A percentile compares a stretch with the other conserved stretches of the same genome.
These are phyloP conservation scores for Lepidocyrtinus sp. DNA, from an alignment of 2,888 invertebrate genomes.

Conservation along the genomic window DNA sequence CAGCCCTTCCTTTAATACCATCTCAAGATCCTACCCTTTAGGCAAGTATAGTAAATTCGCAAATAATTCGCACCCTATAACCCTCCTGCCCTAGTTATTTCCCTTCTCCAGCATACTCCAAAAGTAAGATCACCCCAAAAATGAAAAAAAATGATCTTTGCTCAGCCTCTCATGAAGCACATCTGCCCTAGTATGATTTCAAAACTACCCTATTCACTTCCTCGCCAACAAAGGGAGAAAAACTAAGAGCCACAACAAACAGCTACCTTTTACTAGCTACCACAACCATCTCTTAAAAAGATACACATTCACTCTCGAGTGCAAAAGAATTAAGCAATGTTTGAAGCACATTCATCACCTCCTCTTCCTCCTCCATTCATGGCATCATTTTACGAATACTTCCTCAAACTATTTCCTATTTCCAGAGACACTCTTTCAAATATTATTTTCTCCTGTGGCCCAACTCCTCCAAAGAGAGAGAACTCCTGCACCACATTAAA, in stretches of 20 bases:
- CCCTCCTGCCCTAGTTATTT: constrained; percentile 13
- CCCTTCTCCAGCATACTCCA: neutral
- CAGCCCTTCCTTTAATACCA: too few species aligned
- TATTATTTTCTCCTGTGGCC: neutral
- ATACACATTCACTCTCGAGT: neutral
- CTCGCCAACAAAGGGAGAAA: neutral
- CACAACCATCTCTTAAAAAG: neutral
- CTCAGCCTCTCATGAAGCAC: neutral
- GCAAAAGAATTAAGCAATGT: neutral
- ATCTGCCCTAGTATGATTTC: constrained; percentile 7
- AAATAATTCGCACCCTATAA: neutral
- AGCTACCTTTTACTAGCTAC: neutral
- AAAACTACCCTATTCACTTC: constrained; percentile 12
- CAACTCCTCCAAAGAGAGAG: neutral
- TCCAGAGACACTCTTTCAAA: constrained; percentile 24
- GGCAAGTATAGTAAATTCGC: too few species aligned
- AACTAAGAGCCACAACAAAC: neutral
- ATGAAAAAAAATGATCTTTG: too few species aligned
- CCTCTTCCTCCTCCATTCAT: constrained; percentile 1
- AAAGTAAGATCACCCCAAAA: neutral
- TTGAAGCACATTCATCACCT: neutral
- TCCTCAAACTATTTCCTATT: neutral
- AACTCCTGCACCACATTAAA: neutral
- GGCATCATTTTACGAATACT: constrained; percentile 3
- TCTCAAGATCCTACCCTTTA: too few species aligned